These are phyloP conservation scores for Leptinotarsa haldemani DNA, from an alignment of 2,888 invertebrate species.

Conservation along the genomic window DNA sequence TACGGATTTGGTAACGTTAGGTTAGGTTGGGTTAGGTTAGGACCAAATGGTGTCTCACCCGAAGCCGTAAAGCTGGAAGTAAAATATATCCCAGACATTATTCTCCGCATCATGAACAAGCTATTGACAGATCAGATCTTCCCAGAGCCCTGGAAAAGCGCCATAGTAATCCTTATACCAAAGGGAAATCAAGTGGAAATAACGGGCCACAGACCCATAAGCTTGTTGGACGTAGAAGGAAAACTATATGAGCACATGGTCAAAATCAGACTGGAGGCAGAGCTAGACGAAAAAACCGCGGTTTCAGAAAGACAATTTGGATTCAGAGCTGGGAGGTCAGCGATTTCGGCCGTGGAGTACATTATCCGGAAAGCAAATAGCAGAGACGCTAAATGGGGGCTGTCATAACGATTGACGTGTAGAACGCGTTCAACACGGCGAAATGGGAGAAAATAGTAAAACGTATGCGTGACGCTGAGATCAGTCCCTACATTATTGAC, in stretches of 20 bases:
- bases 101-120: neutral
- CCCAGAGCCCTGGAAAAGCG: neutral
- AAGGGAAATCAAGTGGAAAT: neutral
- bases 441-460: neutral
- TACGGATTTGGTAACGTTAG: too few relatives aligned
- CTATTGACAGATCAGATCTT: neutral
- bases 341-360: conserved; percentile 16
- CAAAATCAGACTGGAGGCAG: conserved; percentile 6
- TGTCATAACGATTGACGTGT: neutral
- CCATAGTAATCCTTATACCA: neutral
- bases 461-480: neutral
- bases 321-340: neutral
- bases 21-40: too few relatives aligned
- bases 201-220: neutral
- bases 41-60: neutral
- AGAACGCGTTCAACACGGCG: neutral
- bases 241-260: conserved; percentile 1
- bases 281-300: neutral
- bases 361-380: neutral
- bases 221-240: neutral
- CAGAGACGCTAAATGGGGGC: neutral
- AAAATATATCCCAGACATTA: neutral
- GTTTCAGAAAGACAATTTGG: neutral
- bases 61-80: neutral
- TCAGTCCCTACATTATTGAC: neutral